Conservation (phyloP, 2,797 vertebrate species). For the Spinibarbus caldwelli region DNA sequence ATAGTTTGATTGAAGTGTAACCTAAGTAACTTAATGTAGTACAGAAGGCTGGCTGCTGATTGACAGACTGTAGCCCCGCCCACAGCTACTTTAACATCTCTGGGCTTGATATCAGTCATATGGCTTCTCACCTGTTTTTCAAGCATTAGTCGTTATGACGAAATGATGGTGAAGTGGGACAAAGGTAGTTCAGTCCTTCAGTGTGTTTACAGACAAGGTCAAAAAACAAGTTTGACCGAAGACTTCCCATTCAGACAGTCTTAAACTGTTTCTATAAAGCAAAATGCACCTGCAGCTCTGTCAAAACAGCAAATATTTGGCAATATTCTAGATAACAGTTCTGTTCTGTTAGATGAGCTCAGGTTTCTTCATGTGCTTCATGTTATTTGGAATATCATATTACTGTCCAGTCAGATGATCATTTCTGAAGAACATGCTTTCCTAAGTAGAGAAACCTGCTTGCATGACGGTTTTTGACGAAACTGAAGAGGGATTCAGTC, state of each 20-base stretch:
- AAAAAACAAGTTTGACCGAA: background rate
- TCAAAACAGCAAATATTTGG: background rate
- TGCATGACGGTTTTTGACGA: background rate
- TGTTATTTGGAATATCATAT: background rate
- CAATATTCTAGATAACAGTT: background rate
- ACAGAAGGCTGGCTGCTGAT: background rate
- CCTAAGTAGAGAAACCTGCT: background rate
- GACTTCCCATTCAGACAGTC: background rate
- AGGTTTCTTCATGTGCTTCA: background rate
- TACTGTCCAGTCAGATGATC: background rate
- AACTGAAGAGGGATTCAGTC: background rate
- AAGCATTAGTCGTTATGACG: background rate
- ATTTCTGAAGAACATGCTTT: background rate
- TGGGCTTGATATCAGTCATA: background rate
- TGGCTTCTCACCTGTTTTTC: slow-evolving; percentile 17
- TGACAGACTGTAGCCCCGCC: background rate
- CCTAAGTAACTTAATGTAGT: background rate
- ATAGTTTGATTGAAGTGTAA: background rate
- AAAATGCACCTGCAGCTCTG: background rate
- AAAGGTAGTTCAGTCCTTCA: background rate
- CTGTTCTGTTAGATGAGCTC: background rate
- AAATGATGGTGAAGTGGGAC: background rate
- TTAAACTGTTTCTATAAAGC: background rate
- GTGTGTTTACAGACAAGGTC: slow-evolving; percentile 17
- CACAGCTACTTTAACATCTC: background rate